Percentiles rank a stretch among this genome's conserved stretches.
phyloP scores from a whole-genome alignment of 2,888 invertebrate species.

The Lampropteryx suffumata region DNA sequence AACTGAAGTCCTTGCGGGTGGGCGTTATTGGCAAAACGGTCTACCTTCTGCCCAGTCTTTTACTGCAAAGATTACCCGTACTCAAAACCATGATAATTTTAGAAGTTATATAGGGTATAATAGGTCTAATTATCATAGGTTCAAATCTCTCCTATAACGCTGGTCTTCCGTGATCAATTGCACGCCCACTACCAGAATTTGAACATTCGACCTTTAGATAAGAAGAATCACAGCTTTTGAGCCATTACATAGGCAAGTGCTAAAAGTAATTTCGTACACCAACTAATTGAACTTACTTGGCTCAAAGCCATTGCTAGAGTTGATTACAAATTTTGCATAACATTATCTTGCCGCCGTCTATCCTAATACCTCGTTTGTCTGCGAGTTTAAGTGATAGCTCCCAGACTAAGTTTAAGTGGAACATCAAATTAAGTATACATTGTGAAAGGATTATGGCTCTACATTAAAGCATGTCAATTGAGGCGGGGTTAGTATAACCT shows the following conservation, averaged over 20 bases:
- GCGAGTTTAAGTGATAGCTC: slow-evolving; percentile 24
- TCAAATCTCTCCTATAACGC: too few species aligned
- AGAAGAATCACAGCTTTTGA: not conserved
- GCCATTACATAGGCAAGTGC: slow-evolving; percentile 2
- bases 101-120: too few species aligned
- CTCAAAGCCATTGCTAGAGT: slow-evolving; percentile 32
- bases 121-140: too few species aligned
- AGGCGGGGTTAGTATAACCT: not conserved
- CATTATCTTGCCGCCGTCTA: slow-evolving; percentile 29
- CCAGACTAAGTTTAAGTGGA: slow-evolving; percentile 21
- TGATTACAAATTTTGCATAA: slow-evolving; percentile 36
- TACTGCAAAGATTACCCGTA: too few species aligned
- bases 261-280: slow-evolving; percentile 16
- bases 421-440: slow-evolving; percentile 21
- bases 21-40: too few species aligned
- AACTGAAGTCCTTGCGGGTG: too few species aligned
- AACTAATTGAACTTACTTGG: slow-evolving; percentile 30
- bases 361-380: slow-evolving; percentile 29
- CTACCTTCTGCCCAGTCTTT: too few species aligned
- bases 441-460: slow-evolving; percentile 12
- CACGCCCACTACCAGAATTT: too few species aligned
- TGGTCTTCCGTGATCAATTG: too few species aligned
- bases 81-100: too few species aligned
- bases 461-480: slow-evolving; percentile 1
- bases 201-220: too few species aligned